Base-by-base conservation (phyloP, 2,888 invertebrate genomes). In the Himalopsyche japonica region DNA sequence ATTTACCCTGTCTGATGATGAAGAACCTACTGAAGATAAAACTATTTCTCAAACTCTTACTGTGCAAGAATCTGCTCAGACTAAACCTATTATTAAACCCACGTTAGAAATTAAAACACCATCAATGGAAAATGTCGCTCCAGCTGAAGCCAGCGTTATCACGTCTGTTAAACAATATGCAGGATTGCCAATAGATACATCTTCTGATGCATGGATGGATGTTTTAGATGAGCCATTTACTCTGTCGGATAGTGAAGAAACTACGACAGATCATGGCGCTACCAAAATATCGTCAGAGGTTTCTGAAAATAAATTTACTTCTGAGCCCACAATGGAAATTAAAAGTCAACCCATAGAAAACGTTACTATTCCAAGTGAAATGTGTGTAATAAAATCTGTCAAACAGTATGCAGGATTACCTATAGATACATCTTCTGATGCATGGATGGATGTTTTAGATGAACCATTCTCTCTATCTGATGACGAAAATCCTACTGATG, bases 381-480 rank as follows among this genome's bases (percentile, higher is more conserved):
- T 0, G 1, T 0, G 5, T 37, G 37, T 37, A 8, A 8, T 37
- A 0, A 37, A 7, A 37, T 6, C 8, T 37, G 37, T 37, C 37
- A 37, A 37, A 8, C 37, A 37, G 8, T 89, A 89, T 82, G 89
- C 88, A 47, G 90, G 89, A 7, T 86, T 89, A 76, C 89, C 89
- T 0, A 88, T 89, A 30, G 89, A 88, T 86, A 77, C 85, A 20
- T 79, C 82, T 30, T 81, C 83, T 18, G 82, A 76, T 64, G 86
- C 88, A 15, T 88, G 87, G 88, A 86, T 88, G 87, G 85, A 87
- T 79, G 86, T 87, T 82, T 85, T 89, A 37, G 91, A 91, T 84
- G 90, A 91, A 84, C 89, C 90, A 20, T 89, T 90, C 86, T 87
- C 87, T 6, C 88, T 91, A 76, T 89, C 90, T 1, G 90, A 89